Evolutionary conservation across 2,888 invertebrate genomes (phyloP), one percentile per base, ranked within the genome.

Genomic region (Aleiodes alternator): DNA sequence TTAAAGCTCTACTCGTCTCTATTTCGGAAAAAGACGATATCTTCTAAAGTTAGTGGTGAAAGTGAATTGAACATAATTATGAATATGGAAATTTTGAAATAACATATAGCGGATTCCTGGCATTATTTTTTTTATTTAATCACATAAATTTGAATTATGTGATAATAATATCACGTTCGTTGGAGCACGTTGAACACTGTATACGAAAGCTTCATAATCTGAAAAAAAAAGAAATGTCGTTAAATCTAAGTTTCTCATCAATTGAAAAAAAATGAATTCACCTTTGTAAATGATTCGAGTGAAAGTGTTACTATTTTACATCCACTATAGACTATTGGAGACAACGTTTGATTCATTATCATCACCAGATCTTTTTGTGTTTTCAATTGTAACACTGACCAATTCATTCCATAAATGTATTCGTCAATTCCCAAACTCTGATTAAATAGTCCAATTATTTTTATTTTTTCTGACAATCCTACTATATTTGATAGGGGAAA

Each of bases 401-500:
- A 83, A 38, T 83, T 73, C 70, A 80, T 77, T 11, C 80, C 76
- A 8, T 78, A 83, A 9, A 81, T 34, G 6, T 68, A 9, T n/a
- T 75, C 56, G 0, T 57, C 72, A 11, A 83, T 29, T 31, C 76
- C 73, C n/a, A 74, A n/a, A 53, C 83, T 83, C 83, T 82, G 9
- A 11, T n/a, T 51, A 9, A 29, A 14, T 43, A 9, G 34, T 64
- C 9, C 23, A 56, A 56, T 9, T 56, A 16, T 14, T 23, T 9
- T 14, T 9, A 23, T 23, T 23, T 23, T 23, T 23, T 23, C 2
- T 23, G 23, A 23, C 2, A 23, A 23, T 1, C 23, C 16, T 5
- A n/a, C 16, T 5, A 23, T 23, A 23, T 23, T 23, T 23, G 1
- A 23, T 23, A 23, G 23, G 23, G 23, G 23, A 23, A 23, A 23